Conservation (phyloP, 2,888 invertebrate genomes). For the Glyphotaelius pellucidus region DNA sequence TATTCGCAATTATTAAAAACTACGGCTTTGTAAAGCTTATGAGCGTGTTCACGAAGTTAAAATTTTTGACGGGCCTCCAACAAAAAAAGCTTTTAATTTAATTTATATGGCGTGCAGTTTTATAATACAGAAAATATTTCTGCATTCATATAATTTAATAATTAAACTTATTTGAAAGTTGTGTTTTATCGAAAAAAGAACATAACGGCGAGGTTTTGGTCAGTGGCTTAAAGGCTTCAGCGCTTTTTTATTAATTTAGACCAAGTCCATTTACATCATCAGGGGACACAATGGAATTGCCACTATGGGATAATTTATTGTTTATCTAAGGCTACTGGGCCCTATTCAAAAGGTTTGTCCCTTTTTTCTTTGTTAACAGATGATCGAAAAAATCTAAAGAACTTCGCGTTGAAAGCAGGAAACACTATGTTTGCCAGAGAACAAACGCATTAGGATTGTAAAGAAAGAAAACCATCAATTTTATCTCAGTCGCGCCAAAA, state of each 20-base stretch:
- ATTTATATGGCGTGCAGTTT: not conserved
- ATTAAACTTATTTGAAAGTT: not conserved
- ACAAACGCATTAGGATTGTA: not conserved
- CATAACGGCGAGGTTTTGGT: not conserved
- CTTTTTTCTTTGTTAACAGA: slow-evolving; percentile 38
- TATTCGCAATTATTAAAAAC: too few relatives aligned
- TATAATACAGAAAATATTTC: not conserved
- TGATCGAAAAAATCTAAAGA: slow-evolving; percentile 27
- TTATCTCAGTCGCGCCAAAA: not conserved
- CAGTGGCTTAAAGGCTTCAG: not conserved
- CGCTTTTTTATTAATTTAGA: slow-evolving; percentile 6
- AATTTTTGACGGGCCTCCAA: not conserved
- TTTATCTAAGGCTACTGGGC: slow-evolving; percentile 14
- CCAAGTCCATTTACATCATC: slow-evolving; percentile 26
- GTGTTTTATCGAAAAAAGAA: not conserved
- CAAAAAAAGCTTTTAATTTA: not conserved
- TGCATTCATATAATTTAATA: not conserved
- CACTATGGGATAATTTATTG: slow-evolving; percentile 31
- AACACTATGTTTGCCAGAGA: not conserved
- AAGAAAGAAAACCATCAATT: not conserved
- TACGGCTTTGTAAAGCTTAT: too few relatives aligned
- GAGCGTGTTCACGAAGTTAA: not conserved
- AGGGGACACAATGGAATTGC: slow-evolving; percentile 15
- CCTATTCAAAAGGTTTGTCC: slow-evolving; percentile 27
- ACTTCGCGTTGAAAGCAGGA: not conserved